Conservation (phyloP, 2,113 vertebrate genomes). For the Cinclus mexicanus region DNA sequence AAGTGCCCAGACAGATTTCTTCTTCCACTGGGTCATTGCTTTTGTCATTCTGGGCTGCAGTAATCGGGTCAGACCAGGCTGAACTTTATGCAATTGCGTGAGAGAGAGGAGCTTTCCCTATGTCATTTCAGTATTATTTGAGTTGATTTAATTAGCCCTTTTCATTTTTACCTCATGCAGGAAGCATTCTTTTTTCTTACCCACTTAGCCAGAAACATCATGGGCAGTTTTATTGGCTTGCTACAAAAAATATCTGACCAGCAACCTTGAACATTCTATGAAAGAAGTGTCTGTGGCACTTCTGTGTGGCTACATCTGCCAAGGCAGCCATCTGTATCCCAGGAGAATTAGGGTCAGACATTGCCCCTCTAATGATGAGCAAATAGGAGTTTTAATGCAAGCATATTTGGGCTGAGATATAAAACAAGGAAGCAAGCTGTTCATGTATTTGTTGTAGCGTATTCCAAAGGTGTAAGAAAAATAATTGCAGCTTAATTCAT, state of each 20-base stretch:
- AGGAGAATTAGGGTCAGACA: neutral
- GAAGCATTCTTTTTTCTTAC: neutral
- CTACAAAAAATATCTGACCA: neutral
- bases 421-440: neutral
- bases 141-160: constrained; percentile 27
- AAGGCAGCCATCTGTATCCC: neutral
- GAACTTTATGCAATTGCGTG: neutral
- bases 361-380: neutral
- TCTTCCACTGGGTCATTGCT: neutral
- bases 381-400: neutral
- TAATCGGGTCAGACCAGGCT: neutral
- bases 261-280: neutral
- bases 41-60: neutral
- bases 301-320: neutral
- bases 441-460: neutral
- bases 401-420: neutral
- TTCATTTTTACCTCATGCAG: constrained; percentile 1
- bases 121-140: neutral
- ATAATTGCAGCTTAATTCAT: neutral
- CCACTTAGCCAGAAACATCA: neutral
- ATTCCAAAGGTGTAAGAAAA: neutral
- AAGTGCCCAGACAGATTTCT: neutral
- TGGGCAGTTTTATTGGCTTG: neutral
- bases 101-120: neutral
- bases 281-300: neutral